Conservation (phyloP, 2,113 vertebrate species). For the Triplophysa siluroides region DNA sequence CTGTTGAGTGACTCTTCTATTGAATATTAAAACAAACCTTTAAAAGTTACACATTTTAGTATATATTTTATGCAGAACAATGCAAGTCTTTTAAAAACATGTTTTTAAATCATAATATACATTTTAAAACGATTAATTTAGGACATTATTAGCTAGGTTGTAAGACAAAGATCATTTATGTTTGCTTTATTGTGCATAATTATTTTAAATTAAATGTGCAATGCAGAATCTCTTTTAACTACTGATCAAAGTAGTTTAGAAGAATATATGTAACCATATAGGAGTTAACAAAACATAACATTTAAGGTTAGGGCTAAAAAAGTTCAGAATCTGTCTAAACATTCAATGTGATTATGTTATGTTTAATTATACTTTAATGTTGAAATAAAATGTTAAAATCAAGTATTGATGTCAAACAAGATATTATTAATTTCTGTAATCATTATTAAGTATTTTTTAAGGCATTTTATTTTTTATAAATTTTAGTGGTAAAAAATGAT, state of each 20-base stretch:
- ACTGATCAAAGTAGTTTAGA: not conserved
- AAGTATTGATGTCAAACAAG: too few species aligned
- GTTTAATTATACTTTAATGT: not conserved
- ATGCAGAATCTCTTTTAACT: not conserved
- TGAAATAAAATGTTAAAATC: not conserved
- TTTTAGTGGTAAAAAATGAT: too few species aligned
- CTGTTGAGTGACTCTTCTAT: not conserved
- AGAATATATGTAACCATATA: not conserved
- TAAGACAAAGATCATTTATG: not conserved
- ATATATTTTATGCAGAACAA: not conserved
- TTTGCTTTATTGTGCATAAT: not conserved
- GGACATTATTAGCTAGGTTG: too few species aligned
- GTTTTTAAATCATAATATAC: too few species aligned
- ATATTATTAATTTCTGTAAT: too few species aligned
- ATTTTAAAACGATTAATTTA: too few species aligned
- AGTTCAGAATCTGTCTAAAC: not conserved
- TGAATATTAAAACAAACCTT: not conserved
- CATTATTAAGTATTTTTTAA: too few species aligned
- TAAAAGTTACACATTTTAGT: not conserved
- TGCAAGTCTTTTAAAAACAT: not conserved
- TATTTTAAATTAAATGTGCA: not conserved
- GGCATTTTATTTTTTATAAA: too few species aligned
- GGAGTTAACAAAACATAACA: not conserved
- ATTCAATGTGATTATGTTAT: too few species aligned
- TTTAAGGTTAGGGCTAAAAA: not conserved